Conservation (phyloP, 2,888 invertebrate genomes). For the Cenopis cana region DNA sequence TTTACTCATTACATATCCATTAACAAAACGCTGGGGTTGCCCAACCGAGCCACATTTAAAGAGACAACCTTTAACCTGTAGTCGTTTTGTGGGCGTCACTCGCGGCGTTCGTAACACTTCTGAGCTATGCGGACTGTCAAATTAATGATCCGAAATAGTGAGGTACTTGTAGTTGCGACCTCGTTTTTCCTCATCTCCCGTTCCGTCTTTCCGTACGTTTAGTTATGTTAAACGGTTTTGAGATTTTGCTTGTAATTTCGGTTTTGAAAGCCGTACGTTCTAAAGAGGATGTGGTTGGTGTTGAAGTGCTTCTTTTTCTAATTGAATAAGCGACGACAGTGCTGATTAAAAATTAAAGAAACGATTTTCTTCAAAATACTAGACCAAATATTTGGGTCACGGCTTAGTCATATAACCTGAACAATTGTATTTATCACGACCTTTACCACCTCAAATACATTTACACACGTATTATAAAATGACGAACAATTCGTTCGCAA, state of each 20-base stretch:
- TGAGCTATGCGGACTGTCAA: constrained; percentile 77
- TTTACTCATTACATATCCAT: constrained; percentile 74
- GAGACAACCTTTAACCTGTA: constrained; percentile 77
- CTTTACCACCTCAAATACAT: background rate
- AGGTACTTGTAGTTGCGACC: constrained; percentile 62
- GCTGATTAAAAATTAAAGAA: background rate
- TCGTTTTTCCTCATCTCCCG: constrained; percentile 55
- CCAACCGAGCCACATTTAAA: constrained; percentile 63
- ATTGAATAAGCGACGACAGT: background rate
- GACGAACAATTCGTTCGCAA: constrained; percentile 19
- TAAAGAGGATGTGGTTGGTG: background rate
- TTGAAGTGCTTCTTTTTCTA: background rate
- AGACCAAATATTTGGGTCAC: background rate
- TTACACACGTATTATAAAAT: constrained; percentile 4
- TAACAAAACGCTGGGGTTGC: constrained; percentile 71
- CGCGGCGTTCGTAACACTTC: constrained; percentile 71
- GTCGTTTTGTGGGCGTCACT: constrained; percentile 71
- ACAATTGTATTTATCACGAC: background rate
- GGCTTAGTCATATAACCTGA: background rate
- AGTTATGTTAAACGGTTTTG: constrained; percentile 1
- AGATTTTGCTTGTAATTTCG: background rate
- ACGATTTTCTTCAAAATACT: background rate
- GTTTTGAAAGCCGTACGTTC: background rate
- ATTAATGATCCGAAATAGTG: constrained; percentile 80
- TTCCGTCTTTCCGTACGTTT: constrained; percentile 53